phyloP scores from a whole-genome alignment of 2,797 vertebrate species.

The Mus spretus region DNA sequence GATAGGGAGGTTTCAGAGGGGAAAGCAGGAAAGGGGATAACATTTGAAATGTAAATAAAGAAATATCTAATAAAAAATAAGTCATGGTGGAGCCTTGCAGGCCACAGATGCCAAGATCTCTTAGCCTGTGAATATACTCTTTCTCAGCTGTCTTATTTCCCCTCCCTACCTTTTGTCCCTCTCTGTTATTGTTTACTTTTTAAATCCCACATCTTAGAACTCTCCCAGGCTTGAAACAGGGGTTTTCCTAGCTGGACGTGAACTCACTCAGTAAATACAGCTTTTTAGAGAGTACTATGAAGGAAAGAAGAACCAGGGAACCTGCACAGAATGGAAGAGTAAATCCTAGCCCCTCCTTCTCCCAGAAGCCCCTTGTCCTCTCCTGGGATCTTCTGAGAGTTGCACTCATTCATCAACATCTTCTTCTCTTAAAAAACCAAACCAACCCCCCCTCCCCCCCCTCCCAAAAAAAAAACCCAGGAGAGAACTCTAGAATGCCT shows the following conservation, averaged over 20 bases:
- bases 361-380: constrained; percentile 57
- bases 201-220: not conserved
- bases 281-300: constrained; percentile 62
- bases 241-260: constrained; percentile 70
- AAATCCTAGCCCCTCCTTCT: not conserved
- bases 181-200: constrained; percentile 73
- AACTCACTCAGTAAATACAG: constrained; percentile 5
- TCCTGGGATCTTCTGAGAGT: not conserved
- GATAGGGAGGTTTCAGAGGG: too few species aligned
- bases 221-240: constrained; percentile 47
- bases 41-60: too few species aligned
- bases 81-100: not conserved
- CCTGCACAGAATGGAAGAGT: constrained; percentile 50
- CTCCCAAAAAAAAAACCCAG: not conserved
- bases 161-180: not conserved
- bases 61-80: not conserved
- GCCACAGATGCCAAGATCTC: constrained; percentile 14
- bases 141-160: constrained; percentile 48
- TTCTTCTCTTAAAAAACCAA: constrained; percentile 77
- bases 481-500: constrained; percentile 67
- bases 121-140: constrained; percentile 42
- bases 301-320: not conserved
- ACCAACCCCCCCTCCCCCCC: too few species aligned
- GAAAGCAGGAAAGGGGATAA: too few species aligned
- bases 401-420: constrained; percentile 79